Conservation (phyloP, 92 coral and sea anemone genomes). For the Epizoanthus ramosus region DNA sequence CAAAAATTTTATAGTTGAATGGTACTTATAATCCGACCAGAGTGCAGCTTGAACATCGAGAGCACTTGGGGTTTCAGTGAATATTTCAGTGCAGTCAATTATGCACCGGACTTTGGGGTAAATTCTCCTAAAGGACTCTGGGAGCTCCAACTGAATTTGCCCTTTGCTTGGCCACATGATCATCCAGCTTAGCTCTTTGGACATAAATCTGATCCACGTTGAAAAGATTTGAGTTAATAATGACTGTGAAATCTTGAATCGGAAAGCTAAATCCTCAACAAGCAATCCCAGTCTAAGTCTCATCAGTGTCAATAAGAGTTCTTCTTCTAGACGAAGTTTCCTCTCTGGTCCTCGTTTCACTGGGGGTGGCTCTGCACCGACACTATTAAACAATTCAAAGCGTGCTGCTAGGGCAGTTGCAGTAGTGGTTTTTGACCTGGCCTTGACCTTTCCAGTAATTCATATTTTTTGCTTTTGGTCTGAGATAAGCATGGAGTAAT, state of each 20-base stretch:
- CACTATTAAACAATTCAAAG: not conserved
- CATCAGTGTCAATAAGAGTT: slow-evolving; percentile 42
- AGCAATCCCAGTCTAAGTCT: slow-evolving; percentile 42
- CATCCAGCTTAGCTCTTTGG: slow-evolving; percentile 41
- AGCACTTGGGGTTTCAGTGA: slow-evolving; percentile 47
- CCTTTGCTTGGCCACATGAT: slow-evolving; percentile 51
- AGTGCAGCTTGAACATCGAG: slow-evolving; percentile 47
- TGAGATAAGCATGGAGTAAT: slow-evolving; percentile 8
- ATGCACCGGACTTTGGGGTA: slow-evolving; percentile 54
- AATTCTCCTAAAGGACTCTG: slow-evolving; percentile 34
- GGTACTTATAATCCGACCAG: slow-evolving; percentile 65
- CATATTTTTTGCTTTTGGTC: slow-evolving; percentile 46
- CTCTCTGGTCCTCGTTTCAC: slow-evolving; percentile 48
- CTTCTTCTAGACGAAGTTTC: slow-evolving; percentile 43
- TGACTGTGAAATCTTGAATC: slow-evolving; percentile 49
- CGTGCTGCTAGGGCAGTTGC: not conserved
- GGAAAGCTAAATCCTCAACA: slow-evolving; percentile 50
- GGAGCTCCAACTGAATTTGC: slow-evolving; percentile 26
- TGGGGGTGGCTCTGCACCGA: slow-evolving; percentile 11
- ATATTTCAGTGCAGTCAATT: slow-evolving; percentile 47
- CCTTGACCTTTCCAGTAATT: slow-evolving; percentile 47
- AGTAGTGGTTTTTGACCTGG: not conserved
- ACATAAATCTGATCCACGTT: slow-evolving; percentile 39
- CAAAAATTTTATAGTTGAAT: slow-evolving; percentile 46
- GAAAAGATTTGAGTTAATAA: slow-evolving; percentile 24